Conservation (phyloP, 30 jellyfish, hydroid and myxozoan species). For the Aurelia sp. region DNA sequence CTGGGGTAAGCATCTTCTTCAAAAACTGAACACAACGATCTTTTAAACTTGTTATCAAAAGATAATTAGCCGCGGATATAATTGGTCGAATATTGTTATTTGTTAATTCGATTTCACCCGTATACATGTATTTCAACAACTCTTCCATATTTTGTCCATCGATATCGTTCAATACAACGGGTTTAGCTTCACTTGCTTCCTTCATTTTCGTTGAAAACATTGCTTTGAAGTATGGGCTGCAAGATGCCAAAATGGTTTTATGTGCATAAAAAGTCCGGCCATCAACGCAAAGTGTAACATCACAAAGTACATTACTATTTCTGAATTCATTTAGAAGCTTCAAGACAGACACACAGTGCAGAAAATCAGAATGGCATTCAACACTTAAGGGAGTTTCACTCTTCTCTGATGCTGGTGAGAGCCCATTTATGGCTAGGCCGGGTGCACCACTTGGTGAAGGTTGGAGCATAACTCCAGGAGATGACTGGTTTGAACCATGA, state of each 20-base stretch:
- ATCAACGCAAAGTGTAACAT: constrained; percentile 94
- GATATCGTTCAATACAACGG: constrained; percentile 86
- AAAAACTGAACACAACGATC: constrained; percentile 90
- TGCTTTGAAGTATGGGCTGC: constrained; percentile 98
- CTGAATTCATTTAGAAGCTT: constrained; percentile 84
- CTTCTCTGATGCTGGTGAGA: constrained; percentile 36
- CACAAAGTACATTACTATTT: constrained; percentile 82
- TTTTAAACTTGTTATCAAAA: constrained; percentile 82
- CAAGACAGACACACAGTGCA: constrained; percentile 73
- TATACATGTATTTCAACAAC: constrained; percentile 79
- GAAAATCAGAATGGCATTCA: constrained; percentile 53
- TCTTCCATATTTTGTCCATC: constrained; percentile 86
- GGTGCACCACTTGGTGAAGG: constrained; percentile 19
- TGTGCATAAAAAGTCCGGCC: constrained; percentile 93
- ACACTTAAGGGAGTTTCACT: constrained; percentile 41
- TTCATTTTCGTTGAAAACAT: constrained; percentile 86
- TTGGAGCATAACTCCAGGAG: constrained; percentile 38
- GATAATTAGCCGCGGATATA: constrained; percentile 93
- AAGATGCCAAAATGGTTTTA: constrained; percentile 79
- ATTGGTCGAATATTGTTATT: constrained; percentile 83
- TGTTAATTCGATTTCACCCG: constrained; percentile 89
- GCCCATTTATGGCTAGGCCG: constrained; percentile 42
- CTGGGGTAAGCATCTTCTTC: constrained; percentile 87
- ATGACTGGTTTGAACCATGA: constrained; percentile 61
- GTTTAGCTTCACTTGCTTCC: constrained; percentile 79